Evolutionary conservation across 2,797 vertebrate genomes (phyloP), one percentile per base, ranked within the genome.

Genomic region (Mionectes olivaceus): DNA sequence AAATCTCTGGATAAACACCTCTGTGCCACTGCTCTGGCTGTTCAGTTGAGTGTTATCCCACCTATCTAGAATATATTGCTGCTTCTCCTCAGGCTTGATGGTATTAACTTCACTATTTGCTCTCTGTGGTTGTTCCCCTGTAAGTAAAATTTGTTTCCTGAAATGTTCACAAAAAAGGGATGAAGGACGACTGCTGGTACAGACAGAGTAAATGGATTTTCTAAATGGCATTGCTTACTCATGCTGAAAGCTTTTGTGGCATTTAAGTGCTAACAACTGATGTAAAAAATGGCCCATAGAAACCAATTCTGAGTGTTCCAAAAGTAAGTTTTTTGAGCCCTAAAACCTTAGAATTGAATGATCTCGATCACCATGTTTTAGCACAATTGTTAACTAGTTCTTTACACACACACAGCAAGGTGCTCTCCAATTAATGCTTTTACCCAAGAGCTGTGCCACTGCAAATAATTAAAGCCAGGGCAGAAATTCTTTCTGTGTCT

Each of bases 181-280:
- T 55, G 57, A 84, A 88, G 70, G 53, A 49, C 0, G 1, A 56
- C 75, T 68, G 70, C 82, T 94, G 49, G 74, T 64, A 19, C 49
- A 81, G 78, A 46, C 84, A 56, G 84, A 93, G 84, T 78, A 87
- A 96, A 94, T 91, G 84, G 78, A n/a, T 78, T 93, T 95, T 81
- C 78, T 96, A 94, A 91, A 91, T 91, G 74, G 49, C 4, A 3
- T 87, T 95, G 75, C 78, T 93, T 93, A 84, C 92, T 91, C 82
- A 84, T 68, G 78, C 90, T 93, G 90, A 94, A 95, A 89, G 82
- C 61, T 84, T 91, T 89, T 75, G 87, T 91, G 90, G 84, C 78
- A 35, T 91, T 89, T 84, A 75, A 91, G 87, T 75, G 61, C 65
- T 67, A 92, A 83, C 52, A 92, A 43, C 78, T 64, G 78, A 25